Evolutionary conservation across 2,888 invertebrate species (phyloP).

Genomic region (Melinaea menophilus): DNA sequence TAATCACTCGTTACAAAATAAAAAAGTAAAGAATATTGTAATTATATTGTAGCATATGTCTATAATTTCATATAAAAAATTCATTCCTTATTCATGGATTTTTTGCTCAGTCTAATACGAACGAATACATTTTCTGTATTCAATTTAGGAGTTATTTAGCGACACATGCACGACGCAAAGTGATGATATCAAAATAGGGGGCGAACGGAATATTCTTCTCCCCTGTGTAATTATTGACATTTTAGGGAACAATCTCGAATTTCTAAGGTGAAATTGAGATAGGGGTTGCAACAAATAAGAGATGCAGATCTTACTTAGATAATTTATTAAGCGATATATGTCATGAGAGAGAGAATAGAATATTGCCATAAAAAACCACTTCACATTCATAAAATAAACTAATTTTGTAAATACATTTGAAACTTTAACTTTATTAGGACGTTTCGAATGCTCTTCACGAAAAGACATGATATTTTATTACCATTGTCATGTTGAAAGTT

Average conservation of each 20-base stretch:
- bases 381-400: too few species aligned
- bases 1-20: too few species aligned
- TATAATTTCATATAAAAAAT: too few species aligned
- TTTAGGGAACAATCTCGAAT: constrained; percentile 59
- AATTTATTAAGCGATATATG: not conserved
- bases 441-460: too few species aligned
- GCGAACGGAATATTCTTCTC: constrained; percentile 49
- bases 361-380: too few species aligned
- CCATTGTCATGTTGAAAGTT: too few species aligned
- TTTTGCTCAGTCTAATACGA: not conserved
- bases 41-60: not conserved
- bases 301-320: constrained; percentile 15
- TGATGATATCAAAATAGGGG: constrained; percentile 42
- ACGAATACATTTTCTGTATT: constrained; percentile 11
- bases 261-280: constrained; percentile 44
- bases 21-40: too few species aligned
- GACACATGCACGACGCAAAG: constrained; percentile 22
- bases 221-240: constrained; percentile 61
- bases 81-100: too few species aligned
- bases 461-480: too few species aligned
- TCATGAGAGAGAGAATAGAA: not conserved
- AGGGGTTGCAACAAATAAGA: constrained; percentile 33
- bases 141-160: constrained; percentile 18
- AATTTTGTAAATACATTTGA: too few species aligned
- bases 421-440: not conserved